Conservation (phyloP, 2,113 vertebrate genomes). For the Actinemys pallida region DNA sequence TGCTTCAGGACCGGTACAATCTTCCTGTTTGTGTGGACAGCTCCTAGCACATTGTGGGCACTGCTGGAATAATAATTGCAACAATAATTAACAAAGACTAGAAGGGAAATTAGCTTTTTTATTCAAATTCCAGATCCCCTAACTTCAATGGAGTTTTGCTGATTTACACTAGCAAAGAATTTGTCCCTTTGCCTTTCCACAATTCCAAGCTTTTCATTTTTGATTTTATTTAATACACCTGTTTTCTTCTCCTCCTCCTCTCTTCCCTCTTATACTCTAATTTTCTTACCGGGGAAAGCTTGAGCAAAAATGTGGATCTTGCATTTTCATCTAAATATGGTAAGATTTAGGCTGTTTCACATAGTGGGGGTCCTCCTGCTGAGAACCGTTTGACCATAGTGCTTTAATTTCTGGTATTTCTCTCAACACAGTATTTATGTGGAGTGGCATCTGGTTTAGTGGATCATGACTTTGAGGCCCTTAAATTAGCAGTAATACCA, state of each 20-base stretch:
- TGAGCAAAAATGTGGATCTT: neutral
- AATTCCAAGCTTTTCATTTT: neutral
- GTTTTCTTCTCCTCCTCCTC: neutral
- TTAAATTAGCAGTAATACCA: neutral
- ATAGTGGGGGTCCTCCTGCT: neutral
- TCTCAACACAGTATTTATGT: neutral
- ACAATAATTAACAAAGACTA: neutral
- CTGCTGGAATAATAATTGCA: neutral
- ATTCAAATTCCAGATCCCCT: neutral
- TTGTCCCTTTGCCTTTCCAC: neutral
- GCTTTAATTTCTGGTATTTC: neutral
- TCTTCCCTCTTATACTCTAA: neutral
- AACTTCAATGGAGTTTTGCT: accelerated
- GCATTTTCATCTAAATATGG: neutral
- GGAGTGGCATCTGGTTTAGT: neutral
- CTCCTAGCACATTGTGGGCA: neutral
- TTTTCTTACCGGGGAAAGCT: neutral
- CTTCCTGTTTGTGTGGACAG: neutral
- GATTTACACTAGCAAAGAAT: accelerated
- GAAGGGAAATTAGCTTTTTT: neutral
- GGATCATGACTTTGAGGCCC: neutral
- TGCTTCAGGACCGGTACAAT: neutral
- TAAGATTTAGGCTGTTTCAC: neutral
- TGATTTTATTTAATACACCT: neutral
- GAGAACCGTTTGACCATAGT: neutral